Evolutionary conservation across 2,113 vertebrate genomes (phyloP), one percentile per base, ranked within the genome.

Genomic region (Emydocephalus ijimae): DNA sequence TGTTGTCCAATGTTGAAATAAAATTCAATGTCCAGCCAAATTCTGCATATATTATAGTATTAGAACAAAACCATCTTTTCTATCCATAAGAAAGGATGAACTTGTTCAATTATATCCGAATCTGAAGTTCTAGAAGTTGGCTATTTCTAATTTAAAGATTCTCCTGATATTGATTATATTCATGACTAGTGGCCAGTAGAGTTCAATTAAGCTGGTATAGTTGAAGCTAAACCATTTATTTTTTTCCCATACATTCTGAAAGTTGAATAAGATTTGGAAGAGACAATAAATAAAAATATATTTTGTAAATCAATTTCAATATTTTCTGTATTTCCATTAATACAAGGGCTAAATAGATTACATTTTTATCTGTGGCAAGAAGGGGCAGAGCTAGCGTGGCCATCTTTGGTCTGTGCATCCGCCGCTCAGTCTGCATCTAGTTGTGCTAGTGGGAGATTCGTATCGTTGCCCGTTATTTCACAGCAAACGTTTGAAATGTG

Each of bases 291-390:
- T 89, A 89, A 11, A 69, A 57, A 50, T 7, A 50, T 20, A 29
- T 29, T 85, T 21, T 39, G 12, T 57, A 86, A 52, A 92, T 61
- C 39, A 57, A 56, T 48, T 90, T 92, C 8, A 45, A 90, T 45
- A 86, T n/a, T 57, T 89, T 85, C 52, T 48, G 3, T 89, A 43
- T 89, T 59, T 92, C 55, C 50, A 48, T 85, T 92, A 92, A 61
- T 54, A 24, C 3, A 3, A 43, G 43, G 43, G 3, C 43, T 43
- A 43, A 43, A 43, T 43, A 43, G 3, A 43, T 43, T 43, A 43
- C 43, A 4, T 43, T 43, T 43, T 43, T 3, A 0, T 43, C 43
- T 43, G 43, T 43, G 3, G 43, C 43, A 43, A 43, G 43, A 43
- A 43, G 43, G 43, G 43, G 43, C 43, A 3, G 3, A 43, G 43